Percentiles rank a stretch among this genome's conserved stretches.
These are phyloP conservation scores for Oscheius sp. DNA, from an alignment of 2,888 invertebrate genomes.

Conservation along the genomic window DNA sequence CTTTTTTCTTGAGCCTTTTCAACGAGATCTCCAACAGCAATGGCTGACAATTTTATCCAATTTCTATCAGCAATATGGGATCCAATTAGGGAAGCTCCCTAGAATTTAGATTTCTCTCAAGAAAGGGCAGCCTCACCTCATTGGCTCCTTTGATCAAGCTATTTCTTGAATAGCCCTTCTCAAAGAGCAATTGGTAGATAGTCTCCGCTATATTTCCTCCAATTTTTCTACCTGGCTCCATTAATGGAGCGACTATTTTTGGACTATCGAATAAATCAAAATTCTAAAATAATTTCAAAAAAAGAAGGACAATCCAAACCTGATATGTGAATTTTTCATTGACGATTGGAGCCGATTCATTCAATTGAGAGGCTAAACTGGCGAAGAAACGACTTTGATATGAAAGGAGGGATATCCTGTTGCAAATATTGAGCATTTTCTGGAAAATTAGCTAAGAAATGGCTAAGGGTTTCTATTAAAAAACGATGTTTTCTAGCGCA, in stretches of 20 bases:
- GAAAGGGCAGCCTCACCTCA: constrained; percentile 15
- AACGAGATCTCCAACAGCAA: constrained; percentile 3
- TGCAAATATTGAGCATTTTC: too few species aligned
- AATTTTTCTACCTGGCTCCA: constrained; percentile 38
- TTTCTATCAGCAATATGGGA: constrained; percentile 7
- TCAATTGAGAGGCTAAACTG: too few species aligned
- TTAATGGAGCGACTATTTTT: constrained; percentile 39
- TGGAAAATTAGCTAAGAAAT: too few species aligned
- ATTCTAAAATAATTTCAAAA: background rate
- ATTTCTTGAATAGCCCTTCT: constrained; percentile 43
- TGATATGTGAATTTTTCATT: too few species aligned
- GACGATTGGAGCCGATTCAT: too few species aligned
- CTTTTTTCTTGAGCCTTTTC: constrained; percentile 2
- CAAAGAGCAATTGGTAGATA: constrained; percentile 39
- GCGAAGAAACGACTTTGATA: too few species aligned
- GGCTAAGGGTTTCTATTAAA: too few species aligned
- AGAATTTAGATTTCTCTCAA: background rate
- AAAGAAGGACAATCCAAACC: too few species aligned
- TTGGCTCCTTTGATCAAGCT: constrained; percentile 49
- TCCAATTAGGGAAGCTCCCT: constrained; percentile 17
- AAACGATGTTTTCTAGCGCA: too few species aligned
- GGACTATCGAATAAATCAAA: constrained; percentile 19
- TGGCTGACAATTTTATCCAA: constrained; percentile 8
- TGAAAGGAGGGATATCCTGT: too few species aligned
- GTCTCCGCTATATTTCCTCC: constrained; percentile 39